Conservation (phyloP, 2,113 vertebrate species). For the Erythrocercus mccallii region DNA sequence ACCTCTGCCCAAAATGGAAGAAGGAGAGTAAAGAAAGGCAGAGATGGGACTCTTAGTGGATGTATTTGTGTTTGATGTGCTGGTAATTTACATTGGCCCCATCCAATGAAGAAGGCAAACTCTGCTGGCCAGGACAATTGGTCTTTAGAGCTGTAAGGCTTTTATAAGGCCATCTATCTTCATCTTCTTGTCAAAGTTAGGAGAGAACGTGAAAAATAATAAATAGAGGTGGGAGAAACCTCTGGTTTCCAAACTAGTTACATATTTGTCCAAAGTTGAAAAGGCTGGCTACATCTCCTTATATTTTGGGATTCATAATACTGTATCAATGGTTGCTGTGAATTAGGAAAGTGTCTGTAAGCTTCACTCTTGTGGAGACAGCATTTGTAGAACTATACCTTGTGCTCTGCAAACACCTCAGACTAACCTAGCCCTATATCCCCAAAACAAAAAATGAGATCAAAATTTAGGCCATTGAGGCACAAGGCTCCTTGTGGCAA, state of each 20-base stretch:
- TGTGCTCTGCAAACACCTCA: background rate
- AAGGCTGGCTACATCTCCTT: background rate
- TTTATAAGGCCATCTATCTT: background rate
- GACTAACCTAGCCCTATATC: background rate
- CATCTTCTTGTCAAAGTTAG: background rate
- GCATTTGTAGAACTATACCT: background rate
- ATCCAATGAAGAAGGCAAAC: background rate
- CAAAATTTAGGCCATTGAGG: background rate
- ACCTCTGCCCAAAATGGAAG: background rate
- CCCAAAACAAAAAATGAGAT: background rate
- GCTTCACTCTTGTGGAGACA: background rate
- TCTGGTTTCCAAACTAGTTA: background rate
- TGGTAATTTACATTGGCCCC: background rate
- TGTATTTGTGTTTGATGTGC: background rate
- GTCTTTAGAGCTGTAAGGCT: background rate
- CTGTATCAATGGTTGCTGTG: background rate
- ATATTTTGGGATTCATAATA: background rate
- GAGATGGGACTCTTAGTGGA: background rate
- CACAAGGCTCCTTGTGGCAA: background rate
- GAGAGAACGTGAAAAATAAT: background rate
- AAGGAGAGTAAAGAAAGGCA: background rate
- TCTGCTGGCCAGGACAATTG: background rate
- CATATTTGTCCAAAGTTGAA: background rate
- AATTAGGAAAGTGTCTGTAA: background rate
- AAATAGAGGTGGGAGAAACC: background rate